Conservation (phyloP, 2,797 vertebrate species). For the Myotis vivesi region DNA sequence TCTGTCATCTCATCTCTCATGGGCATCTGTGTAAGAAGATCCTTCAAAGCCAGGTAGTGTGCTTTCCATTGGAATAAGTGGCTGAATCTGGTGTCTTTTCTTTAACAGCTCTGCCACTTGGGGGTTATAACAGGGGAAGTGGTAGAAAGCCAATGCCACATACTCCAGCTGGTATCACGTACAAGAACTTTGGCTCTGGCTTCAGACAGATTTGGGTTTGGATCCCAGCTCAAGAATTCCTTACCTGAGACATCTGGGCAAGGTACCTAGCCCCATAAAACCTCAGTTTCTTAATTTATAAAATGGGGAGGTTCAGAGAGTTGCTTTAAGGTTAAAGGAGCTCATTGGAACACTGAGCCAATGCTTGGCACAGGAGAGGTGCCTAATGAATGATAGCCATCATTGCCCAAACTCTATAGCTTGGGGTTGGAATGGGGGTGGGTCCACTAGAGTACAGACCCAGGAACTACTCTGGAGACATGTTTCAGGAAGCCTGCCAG, state of each 20-base stretch:
- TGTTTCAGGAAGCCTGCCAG: constrained; percentile 51
- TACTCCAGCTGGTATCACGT: neutral
- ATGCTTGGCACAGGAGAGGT: neutral
- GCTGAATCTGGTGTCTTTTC: constrained; percentile 17
- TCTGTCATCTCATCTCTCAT: neutral
- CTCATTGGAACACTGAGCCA: neutral
- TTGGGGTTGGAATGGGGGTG: neutral
- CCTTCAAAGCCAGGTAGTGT: constrained; percentile 22
- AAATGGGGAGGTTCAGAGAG: neutral
- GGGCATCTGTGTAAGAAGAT: constrained; percentile 64
- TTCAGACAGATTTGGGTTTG: constrained; percentile 7
- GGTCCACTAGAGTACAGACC: neutral
- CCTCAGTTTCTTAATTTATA: neutral
- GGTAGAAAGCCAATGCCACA: constrained; percentile 38
- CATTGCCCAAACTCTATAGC: neutral
- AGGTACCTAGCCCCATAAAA: neutral
- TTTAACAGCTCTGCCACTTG: neutral
- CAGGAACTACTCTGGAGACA: constrained; percentile 32
- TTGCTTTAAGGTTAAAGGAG: neutral
- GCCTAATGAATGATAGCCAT: neutral
- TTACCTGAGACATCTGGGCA: neutral
- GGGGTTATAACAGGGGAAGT: constrained; percentile 37
- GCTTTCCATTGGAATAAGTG: constrained; percentile 28
- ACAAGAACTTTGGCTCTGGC: neutral
- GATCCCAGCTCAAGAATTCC: neutral